These are phyloP conservation scores for Saxidomus purpurata DNA, from an alignment of 1,140 invertebrate species.

Conservation along the genomic window DNA sequence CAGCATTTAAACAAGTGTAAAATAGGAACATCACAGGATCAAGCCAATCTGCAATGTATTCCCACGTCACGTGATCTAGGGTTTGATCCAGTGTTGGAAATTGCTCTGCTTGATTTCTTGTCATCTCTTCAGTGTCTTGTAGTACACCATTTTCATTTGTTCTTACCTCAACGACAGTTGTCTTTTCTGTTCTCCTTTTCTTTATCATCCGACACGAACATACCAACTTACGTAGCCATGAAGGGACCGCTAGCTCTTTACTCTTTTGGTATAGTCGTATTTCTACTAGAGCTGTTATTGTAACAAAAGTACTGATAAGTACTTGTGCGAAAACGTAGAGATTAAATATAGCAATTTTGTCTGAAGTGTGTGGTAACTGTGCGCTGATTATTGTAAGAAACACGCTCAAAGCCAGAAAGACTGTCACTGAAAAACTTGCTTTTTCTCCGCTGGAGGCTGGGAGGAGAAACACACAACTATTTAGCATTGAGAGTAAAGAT, in stretches of 20 bases:
- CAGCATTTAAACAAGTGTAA: neutral
- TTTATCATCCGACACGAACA: too few relatives aligned
- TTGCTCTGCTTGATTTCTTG: neutral
- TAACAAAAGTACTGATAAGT: slow-evolving; percentile 51
- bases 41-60: neutral
- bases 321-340: slow-evolving; percentile 60
- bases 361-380: slow-evolving; percentile 63
- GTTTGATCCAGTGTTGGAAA: neutral
- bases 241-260: neutral
- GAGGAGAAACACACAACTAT: slow-evolving; percentile 66
- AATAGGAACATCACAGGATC: neutral
- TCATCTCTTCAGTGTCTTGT: neutral
- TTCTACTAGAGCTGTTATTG: slow-evolving; percentile 36
- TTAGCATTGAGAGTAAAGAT: slow-evolving; percentile 58
- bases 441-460: slow-evolving; percentile 69
- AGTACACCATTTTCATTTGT: neutral
- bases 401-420: slow-evolving; percentile 67
- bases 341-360: slow-evolving; percentile 50
- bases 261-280: slow-evolving; percentile 52
- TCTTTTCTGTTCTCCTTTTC: too few relatives aligned
- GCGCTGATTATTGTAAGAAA: slow-evolving; percentile 67
- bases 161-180: neutral
- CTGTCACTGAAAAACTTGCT: slow-evolving; percentile 63
- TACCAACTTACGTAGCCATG: slow-evolving; percentile 12
- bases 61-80: neutral